These are phyloP conservation scores for Pagetopsis macropterus DNA, from an alignment of 2,797 vertebrate genomes.

Conservation along the genomic window DNA sequence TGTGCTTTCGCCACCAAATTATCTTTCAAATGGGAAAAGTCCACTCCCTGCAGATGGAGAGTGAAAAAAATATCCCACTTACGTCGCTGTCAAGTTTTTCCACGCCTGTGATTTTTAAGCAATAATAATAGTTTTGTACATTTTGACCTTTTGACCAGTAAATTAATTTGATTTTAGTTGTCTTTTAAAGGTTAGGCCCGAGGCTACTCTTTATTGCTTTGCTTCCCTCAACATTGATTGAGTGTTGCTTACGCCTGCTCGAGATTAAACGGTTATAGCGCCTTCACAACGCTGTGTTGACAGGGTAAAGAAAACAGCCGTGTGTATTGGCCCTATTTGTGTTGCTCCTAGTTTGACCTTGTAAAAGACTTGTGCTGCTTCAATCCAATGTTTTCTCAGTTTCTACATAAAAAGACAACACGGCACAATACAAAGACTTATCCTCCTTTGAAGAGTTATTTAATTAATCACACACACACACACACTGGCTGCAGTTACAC, in stretches of 20 bases:
- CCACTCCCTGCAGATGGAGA: constrained; percentile 65
- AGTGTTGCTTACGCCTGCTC: constrained; percentile 69
- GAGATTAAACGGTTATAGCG: constrained; percentile 79
- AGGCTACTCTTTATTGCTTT: constrained; percentile 75
- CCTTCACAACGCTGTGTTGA: constrained; percentile 69
- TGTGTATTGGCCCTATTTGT: constrained; percentile 76
- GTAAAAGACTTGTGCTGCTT: constrained; percentile 51
- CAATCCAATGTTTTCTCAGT: constrained; percentile 56
- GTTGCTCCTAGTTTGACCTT: constrained; percentile 71
- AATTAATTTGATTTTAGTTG: constrained; percentile 82
- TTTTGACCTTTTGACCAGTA: constrained; percentile 83
- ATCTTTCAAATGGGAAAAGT: constrained; percentile 81
- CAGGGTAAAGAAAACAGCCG: constrained; percentile 71
- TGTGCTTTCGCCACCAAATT: constrained; percentile 81
- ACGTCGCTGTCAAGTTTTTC: constrained; percentile 63
- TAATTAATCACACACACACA: constrained; percentile 75
- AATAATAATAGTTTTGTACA: constrained; percentile 78
- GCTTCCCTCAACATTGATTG: constrained; percentile 78
- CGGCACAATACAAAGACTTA: constrained; percentile 48
- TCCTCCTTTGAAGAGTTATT: constrained; percentile 73
- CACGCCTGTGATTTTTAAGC: constrained; percentile 69
- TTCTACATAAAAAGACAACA: constrained; percentile 58
- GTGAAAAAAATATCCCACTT: constrained; percentile 64
- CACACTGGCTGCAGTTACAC: constrained; percentile 57
- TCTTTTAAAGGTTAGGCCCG: constrained; percentile 83